Percentiles rank a stretch among this genome's conserved stretches.
Conservation (phyloP, 2,888 invertebrate species). For the Anodontia alba region DNA sequence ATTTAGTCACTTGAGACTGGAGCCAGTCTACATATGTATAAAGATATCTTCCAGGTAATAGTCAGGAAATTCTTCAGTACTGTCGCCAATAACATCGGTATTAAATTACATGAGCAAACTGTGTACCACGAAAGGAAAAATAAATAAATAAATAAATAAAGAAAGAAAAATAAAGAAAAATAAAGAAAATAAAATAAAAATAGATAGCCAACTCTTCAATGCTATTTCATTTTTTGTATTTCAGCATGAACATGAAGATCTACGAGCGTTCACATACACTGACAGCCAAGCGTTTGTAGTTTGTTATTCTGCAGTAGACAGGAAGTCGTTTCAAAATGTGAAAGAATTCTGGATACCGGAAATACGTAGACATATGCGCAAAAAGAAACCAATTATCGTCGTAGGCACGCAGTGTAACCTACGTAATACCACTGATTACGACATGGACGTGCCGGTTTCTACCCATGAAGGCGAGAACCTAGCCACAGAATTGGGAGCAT, state of each 20-base stretch:
- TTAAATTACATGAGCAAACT: no score
- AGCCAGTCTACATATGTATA: no score
- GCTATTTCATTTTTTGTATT: constrained; percentile 33
- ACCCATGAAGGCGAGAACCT: constrained; percentile 58
- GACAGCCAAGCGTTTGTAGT: constrained; percentile 68
- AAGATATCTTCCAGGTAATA: no score
- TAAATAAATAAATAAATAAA: no score
- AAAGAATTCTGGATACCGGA: constrained; percentile 68
- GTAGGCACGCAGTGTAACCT: constrained; percentile 69
- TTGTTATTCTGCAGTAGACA: constrained; percentile 68
- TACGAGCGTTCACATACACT: constrained; percentile 68
- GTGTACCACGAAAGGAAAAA: no score
- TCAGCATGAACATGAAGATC: constrained; percentile 65
- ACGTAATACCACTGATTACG: constrained; percentile 22
- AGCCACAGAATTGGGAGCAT: constrained; percentile 58
- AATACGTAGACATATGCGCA: constrained; percentile 60
- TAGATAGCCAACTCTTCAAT: no score
- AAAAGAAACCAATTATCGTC: constrained; percentile 61
- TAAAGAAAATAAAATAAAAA: no score
- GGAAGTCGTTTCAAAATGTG: constrained; percentile 65
- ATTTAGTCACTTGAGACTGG: no score
- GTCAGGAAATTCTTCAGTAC: no score
- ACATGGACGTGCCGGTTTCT: constrained; percentile 40
- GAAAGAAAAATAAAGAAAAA: no score
- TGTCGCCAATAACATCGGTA: no score